Percentiles rank a stretch among this genome's conserved stretches.
These are phyloP conservation scores for Intellagama lesueurii DNA, from an alignment of 2,797 vertebrate genomes.

Conservation along the genomic window DNA sequence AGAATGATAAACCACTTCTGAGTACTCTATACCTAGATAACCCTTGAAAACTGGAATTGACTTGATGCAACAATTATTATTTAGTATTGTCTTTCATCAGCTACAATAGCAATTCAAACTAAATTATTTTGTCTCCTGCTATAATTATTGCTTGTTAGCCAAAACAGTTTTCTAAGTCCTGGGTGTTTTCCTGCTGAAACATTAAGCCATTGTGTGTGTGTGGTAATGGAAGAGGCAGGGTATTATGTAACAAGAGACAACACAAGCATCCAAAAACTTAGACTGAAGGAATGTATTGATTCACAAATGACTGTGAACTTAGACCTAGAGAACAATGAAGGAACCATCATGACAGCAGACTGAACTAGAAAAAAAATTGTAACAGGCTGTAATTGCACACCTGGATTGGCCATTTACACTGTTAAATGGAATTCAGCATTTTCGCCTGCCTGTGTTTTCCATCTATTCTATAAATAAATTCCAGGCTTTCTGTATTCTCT, in stretches of 20 bases:
- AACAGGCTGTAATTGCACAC: constrained; percentile 16
- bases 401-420: constrained; percentile 22
- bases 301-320: constrained; percentile 33
- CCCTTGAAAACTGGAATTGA: too few species aligned
- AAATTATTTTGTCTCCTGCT: constrained; percentile 39
- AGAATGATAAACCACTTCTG: too few species aligned
- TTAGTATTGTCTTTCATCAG: constrained; percentile 20
- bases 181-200: constrained; percentile 46
- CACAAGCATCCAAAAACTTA: constrained; percentile 34
- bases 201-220: background rate
- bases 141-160: constrained; percentile 46
- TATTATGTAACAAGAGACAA: constrained; percentile 25
- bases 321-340: constrained; percentile 50
- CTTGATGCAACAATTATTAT: too few species aligned
- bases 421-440: constrained; percentile 18
- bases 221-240: background rate
- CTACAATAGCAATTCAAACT: constrained; percentile 50
- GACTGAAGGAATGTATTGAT: constrained; percentile 22
- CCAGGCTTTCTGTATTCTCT: background rate
- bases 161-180: constrained; percentile 38
- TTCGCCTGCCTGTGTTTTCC: background rate
- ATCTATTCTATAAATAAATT: background rate
- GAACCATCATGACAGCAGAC: constrained; percentile 10
- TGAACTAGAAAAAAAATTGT: constrained; percentile 34
- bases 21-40: too few species aligned